These are phyloP conservation scores for Chloroceryle aenea DNA, from an alignment of 2,113 vertebrate genomes.

Conservation along the genomic window DNA sequence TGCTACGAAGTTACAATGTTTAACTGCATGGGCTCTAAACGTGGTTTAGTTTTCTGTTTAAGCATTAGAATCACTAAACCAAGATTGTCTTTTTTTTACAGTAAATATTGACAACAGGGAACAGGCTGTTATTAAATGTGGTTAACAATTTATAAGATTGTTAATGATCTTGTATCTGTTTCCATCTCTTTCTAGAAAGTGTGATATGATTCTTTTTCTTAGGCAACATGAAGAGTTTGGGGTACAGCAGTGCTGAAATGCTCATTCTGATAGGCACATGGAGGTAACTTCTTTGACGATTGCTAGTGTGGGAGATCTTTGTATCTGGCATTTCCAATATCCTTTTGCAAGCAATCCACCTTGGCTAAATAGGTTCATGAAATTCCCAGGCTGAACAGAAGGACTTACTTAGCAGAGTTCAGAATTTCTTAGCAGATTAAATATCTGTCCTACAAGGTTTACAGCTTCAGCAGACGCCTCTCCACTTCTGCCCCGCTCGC, in stretches of 20 bases:
- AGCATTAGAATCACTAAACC: not conserved
- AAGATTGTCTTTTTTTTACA: not conserved
- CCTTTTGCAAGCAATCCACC: not conserved
- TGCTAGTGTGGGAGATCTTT: constrained; percentile 12
- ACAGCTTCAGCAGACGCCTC: not conserved
- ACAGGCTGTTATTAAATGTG: not conserved
- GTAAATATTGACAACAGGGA: not conserved
- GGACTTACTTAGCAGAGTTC: constrained; percentile 1
- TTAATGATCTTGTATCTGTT: not conserved
- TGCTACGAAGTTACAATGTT: not conserved
- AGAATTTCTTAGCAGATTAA: constrained; percentile 17
- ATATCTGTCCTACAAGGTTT: not conserved
- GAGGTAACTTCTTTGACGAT: not conserved
- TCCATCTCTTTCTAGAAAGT: not conserved
- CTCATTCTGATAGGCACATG: not conserved
- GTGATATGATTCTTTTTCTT: not conserved
- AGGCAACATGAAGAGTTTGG: not conserved
- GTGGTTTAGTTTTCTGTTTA: not conserved
- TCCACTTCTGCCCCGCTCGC: not conserved
- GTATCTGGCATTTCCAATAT: not conserved
- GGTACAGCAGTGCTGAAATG: not conserved
- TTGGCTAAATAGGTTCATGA: constrained; percentile 2
- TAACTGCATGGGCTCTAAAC: not conserved
- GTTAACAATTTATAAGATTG: not conserved
- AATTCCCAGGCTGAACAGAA: constrained; percentile 17